A percentile compares a stretch with the other conserved stretches of the same genome.
These are phyloP conservation scores for Hexactinellida sp. DNA, from an alignment of 37 sponge, comb jelly and placozoan genomes.

Conservation along the genomic window DNA sequence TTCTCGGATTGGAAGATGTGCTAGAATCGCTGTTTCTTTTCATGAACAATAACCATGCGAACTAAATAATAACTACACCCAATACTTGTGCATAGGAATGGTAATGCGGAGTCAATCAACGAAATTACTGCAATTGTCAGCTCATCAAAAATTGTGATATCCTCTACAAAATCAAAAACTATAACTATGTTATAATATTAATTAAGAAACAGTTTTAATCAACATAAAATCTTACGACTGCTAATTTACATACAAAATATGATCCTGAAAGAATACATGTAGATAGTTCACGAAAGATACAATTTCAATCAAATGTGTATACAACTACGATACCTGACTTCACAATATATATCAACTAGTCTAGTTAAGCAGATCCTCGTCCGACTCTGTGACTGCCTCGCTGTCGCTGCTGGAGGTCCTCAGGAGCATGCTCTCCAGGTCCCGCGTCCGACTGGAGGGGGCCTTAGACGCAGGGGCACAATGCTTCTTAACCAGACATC, in stretches of 20 bases:
- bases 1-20: neutral
- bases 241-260: neutral
- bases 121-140: too few relatives aligned
- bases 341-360: too few relatives aligned
- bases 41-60: neutral
- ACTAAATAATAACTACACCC: too few relatives aligned
- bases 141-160: too few relatives aligned
- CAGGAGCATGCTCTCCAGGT: constrained; percentile 2
- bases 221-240: neutral
- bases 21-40: neutral
- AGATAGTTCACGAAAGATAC: neutral
- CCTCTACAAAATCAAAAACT: too few relatives aligned
- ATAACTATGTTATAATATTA: too few relatives aligned
- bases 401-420: neutral
- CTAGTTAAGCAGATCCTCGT: neutral
- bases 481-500: neutral
- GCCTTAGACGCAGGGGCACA: neutral
- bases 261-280: neutral
- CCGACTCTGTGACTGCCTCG: neutral
- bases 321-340: neutral
- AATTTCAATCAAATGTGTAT: neutral
- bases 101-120: too few relatives aligned
- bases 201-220: too few relatives aligned
- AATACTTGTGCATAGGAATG: too few relatives aligned
- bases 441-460: neutral